phyloP scores from a whole-genome alignment of 2,888 invertebrate species.

The Dynastes maya region DNA sequence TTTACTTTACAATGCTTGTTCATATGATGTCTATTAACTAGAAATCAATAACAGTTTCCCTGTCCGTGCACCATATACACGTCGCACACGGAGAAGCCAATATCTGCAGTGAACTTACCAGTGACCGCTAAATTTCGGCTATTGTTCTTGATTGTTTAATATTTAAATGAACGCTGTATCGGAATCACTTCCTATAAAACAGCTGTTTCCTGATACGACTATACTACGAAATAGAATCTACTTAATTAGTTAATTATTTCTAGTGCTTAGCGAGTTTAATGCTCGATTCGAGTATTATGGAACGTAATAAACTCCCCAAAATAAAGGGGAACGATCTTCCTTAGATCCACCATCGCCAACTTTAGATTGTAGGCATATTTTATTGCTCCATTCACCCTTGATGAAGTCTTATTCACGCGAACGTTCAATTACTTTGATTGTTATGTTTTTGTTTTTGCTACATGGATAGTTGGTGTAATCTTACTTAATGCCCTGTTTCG shows the following conservation, averaged over 20 bases:
- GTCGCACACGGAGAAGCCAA: not conserved
- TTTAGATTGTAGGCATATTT: constrained; percentile 36
- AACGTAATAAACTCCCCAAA: constrained; percentile 21
- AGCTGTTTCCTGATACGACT: constrained; percentile 5
- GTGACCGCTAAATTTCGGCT: not conserved
- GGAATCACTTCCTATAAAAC: constrained; percentile 29
- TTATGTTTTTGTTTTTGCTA: constrained; percentile 32
- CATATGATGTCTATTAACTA: not conserved
- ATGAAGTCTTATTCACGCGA: constrained; percentile 18
- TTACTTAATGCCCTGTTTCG: not conserved
- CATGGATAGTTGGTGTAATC: constrained; percentile 8
- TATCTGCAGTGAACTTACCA: not conserved
- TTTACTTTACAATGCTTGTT: too few species aligned
- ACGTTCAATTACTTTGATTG: constrained; percentile 20
- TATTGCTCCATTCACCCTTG: constrained; percentile 18
- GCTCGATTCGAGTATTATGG: constrained; percentile 37
- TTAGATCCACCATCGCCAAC: constrained; percentile 14
- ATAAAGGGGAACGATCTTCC: constrained; percentile 23
- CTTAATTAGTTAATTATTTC: constrained; percentile 40
- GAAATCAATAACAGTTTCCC: not conserved
- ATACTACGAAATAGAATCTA: constrained; percentile 3
- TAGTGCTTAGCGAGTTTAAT: constrained; percentile 37
- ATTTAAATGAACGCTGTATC: constrained; percentile 24
- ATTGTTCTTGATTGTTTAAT: constrained; percentile 11
- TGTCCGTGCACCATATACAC: not conserved